Evolutionary conservation across 2,113 vertebrate genomes (phyloP), one percentile per base, ranked within the genome.

Genomic region (Silurus asotus): DNA sequence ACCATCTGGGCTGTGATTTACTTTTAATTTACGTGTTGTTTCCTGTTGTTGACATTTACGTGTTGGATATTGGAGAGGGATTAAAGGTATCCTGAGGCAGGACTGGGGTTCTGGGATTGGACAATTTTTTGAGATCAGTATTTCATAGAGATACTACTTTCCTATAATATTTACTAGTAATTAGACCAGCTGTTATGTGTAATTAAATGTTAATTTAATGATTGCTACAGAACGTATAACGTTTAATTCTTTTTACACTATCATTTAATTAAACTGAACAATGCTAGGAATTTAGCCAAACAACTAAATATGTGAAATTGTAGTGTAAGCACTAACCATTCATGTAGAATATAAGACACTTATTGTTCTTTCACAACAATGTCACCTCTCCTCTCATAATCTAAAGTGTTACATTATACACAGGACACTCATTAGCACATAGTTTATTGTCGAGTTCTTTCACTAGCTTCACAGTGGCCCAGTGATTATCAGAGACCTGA

Each of bases 391-490:
- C 61, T 85, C 48, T 85, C 81, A 53, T 85, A 64, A 72, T 37
- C 61, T 45, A 49, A 65, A 76, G 74, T 69, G 48, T 84, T 81
- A 19, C 51, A 45, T 56, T 79, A 59, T 80, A 76, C 76, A 59
- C 77, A 58, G 51, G 45, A 64, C 25, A 61, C 84, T 89, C 88
- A 89, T 90, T 90, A 89, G 61, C 84, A 87, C 84, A 78, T 84
- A 83, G 81, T 88, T 88, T 69, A 84, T 19, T 10, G 20, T 53
- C 56, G 76, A 82, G 72, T 11, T 78, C 65, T 49, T 67, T 64
- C 6, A 70, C 67, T 58, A 6, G 74, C 62, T 81, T 65, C 37
- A 28, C 55, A 72, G 51, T 45, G 49, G 11, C 20, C 25, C 59
- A 77, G 25, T 84, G 74, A 89, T 82, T 25, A 85, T 88, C 51